phyloP scores from a whole-genome alignment of 2,797 vertebrate species.

The Microctenopoma lineatum region DNA sequence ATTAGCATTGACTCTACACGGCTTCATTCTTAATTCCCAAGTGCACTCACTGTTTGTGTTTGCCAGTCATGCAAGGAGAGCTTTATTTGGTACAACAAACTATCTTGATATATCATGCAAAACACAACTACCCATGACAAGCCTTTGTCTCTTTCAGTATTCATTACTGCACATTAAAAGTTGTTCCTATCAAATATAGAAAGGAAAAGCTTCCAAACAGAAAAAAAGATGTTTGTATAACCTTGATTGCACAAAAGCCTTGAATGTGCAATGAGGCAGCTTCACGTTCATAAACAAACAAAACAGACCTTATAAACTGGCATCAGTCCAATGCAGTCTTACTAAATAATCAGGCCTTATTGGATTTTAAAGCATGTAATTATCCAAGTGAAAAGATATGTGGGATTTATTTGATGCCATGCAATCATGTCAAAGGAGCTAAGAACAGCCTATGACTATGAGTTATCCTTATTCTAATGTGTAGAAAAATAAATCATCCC shows the following conservation, averaged over 20 bases:
- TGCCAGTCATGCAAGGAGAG: background rate
- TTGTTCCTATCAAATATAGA: background rate
- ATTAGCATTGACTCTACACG: slow-evolving; percentile 11
- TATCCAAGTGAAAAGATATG: background rate
- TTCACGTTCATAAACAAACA: background rate
- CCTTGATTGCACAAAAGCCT: background rate
- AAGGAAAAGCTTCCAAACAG: background rate
- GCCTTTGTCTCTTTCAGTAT: background rate
- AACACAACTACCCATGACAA: background rate
- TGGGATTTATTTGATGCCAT: background rate
- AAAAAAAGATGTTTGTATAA: background rate
- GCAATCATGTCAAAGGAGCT: background rate
- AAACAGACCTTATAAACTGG: background rate
- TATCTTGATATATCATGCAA: background rate
- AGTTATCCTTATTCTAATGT: background rate
- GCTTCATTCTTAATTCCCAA: slow-evolving; percentile 3
- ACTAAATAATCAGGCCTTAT: background rate
- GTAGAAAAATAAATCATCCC: background rate
- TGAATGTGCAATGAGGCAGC: background rate
- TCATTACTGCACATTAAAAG: background rate
- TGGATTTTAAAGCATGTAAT: slow-evolving; percentile 18
- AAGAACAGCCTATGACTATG: background rate
- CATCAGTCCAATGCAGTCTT: slow-evolving; percentile 5
- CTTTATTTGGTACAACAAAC: background rate
- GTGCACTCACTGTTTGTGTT: slow-evolving; percentile 8